Evolutionary conservation across 2,888 invertebrate genomes (phyloP).

Genomic region (Incurvaria masculella): DNA sequence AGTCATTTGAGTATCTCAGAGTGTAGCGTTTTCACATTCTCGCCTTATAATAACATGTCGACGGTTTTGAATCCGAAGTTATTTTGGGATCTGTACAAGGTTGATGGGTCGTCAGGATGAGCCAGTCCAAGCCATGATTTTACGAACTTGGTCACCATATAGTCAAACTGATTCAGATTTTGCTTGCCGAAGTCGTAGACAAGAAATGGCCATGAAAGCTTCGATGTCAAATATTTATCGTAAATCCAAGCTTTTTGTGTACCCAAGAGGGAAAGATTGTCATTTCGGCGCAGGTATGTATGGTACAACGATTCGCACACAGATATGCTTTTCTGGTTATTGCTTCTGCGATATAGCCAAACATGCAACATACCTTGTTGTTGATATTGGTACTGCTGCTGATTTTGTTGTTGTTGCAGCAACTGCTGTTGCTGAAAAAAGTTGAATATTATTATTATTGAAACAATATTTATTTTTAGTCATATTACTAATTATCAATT

Average conservation of each 20-base stretch:
- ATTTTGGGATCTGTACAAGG: not conserved
- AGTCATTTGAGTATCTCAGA: no score
- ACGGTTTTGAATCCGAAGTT: no score
- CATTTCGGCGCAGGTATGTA: no score
- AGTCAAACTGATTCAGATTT: conserved; percentile 1
- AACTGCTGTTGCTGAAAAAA: conserved; percentile 36
- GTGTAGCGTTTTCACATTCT: no score
- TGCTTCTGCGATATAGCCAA: no score
- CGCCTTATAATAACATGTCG: no score
- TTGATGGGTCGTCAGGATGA: not conserved
- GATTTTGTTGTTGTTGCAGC: conserved; percentile 23
- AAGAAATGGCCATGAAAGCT: conserved; percentile 2
- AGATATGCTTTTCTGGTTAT: no score
- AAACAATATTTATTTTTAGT: no score
- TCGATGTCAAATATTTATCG: conserved; percentile 1
- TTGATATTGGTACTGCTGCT: conserved; percentile 29
- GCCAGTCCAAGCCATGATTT: conserved; percentile 1
- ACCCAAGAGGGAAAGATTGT: no score
- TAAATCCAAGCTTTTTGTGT: not conserved
- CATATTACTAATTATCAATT: no score
- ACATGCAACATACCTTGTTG: conserved; percentile 22
- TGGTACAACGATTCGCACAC: no score
- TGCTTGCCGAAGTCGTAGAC: conserved; percentile 1
- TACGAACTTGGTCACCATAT: not conserved
- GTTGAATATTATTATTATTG: conserved; percentile 6